Evolutionary conservation across 2,113 vertebrate species (phyloP).

Genomic region (Willisornis vidua): DNA sequence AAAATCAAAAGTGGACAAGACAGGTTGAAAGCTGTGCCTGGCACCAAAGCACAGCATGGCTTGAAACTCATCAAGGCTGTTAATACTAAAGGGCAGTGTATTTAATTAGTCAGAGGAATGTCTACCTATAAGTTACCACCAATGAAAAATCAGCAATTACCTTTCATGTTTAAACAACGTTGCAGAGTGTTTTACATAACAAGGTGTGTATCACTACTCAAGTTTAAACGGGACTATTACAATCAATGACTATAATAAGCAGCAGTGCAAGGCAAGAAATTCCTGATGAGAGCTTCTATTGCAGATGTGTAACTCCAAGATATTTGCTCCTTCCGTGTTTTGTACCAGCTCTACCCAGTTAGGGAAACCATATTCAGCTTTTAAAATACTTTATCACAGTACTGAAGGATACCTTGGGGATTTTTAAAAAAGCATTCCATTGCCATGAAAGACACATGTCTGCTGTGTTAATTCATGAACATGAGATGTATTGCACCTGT

Average conservation of each 20-base stretch:
- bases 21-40: not conserved
- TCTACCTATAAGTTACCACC: not conserved
- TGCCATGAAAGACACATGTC: not conserved
- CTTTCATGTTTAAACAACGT: conserved; percentile 29
- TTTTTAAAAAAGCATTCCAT: not conserved
- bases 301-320: not conserved
- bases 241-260: not conserved
- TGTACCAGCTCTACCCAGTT: not conserved
- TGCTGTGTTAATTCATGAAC: not conserved
- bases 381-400: not conserved
- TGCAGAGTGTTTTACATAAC: conserved; percentile 24
- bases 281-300: not conserved
- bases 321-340: conserved; percentile 9
- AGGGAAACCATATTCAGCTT: not conserved
- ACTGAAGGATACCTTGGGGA: not conserved
- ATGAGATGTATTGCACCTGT: not conserved
- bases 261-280: not conserved
- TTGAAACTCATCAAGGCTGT: not conserved
- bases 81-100: not conserved
- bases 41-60: not conserved
- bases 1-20: not conserved
- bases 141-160: not conserved
- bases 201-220: not conserved
- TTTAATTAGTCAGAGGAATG: conserved; percentile 1
- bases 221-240: not conserved